Percentiles rank a stretch among this genome's conserved stretches.
These are phyloP conservation scores for Nowickia ferox DNA, from an alignment of 2,888 invertebrate species.

Conservation along the genomic window DNA sequence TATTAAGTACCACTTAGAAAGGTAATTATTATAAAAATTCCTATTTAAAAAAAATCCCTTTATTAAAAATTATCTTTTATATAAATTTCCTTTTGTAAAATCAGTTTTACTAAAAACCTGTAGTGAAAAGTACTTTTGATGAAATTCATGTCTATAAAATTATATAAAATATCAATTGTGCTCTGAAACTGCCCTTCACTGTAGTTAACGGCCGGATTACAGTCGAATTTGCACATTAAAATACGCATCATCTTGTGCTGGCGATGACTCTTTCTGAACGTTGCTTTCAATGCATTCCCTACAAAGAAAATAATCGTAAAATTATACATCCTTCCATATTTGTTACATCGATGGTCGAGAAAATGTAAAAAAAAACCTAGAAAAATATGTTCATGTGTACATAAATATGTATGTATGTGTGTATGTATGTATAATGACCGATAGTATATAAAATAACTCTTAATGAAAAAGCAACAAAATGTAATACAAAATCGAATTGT, in stretches of 20 bases:
- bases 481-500: neutral
- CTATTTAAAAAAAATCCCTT: no score
- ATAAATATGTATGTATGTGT: slow-evolving; percentile 8
- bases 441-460: slow-evolving; percentile 61
- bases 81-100: no score
- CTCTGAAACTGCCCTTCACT: neutral
- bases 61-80: no score
- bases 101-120: no score
- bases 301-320: slow-evolving; percentile 71
- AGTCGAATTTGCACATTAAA: slow-evolving; percentile 4
- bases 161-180: neutral
- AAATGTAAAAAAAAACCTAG: slow-evolving; percentile 17
- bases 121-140: no score
- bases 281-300: slow-evolving; percentile 37
- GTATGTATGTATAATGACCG: slow-evolving; percentile 46
- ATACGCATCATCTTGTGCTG: slow-evolving; percentile 48
- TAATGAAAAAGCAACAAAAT: slow-evolving; percentile 33
- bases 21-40: no score
- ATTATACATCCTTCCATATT: slow-evolving; percentile 57
- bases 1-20: no score
- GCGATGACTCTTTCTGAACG: neutral
- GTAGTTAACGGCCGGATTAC: neutral
- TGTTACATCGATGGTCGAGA: slow-evolving; percentile 39
- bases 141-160: no score
- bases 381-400: slow-evolving; percentile 6